A percentile compares a stretch with the other conserved stretches of the same genome.
phyloP scores from a whole-genome alignment of 2,888 invertebrate genomes.

The Molorchus minor region DNA sequence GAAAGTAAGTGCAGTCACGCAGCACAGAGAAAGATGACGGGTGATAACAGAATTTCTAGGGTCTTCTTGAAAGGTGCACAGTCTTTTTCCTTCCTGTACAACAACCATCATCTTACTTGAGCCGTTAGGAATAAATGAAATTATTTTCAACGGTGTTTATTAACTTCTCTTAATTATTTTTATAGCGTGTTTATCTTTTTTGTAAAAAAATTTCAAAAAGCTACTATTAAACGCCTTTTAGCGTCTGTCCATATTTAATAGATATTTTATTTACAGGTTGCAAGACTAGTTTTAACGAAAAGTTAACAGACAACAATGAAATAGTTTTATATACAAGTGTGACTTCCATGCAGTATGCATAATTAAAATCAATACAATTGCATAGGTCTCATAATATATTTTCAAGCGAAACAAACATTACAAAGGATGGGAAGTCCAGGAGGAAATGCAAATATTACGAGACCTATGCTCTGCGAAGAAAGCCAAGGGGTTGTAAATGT shows the following conservation, averaged over 20 bases:
- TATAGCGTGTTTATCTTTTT: too few species aligned
- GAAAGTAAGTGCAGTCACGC: constrained; percentile 65
- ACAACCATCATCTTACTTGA: constrained; percentile 64
- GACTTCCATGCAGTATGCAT: constrained; percentile 55
- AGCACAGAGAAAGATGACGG: constrained; percentile 80
- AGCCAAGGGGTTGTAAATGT: constrained; percentile 11
- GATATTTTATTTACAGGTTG: not conserved
- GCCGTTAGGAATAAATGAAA: constrained; percentile 39
- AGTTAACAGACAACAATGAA: constrained; percentile 29
- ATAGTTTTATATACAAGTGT: constrained; percentile 44
- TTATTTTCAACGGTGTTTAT: constrained; percentile 1
- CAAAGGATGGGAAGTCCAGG: not conserved
- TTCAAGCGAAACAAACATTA: not conserved
- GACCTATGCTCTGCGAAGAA: constrained; percentile 15
- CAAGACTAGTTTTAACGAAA: constrained; percentile 14
- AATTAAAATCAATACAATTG: constrained; percentile 29
- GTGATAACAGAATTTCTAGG: constrained; percentile 78
- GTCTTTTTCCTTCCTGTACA: constrained; percentile 68
- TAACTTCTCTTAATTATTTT: constrained; percentile 22
- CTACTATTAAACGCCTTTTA: too few species aligned
- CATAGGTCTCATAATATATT: constrained; percentile 28
- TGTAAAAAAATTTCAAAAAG: too few species aligned
- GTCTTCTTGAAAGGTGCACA: constrained; percentile 81
- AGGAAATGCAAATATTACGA: constrained; percentile 18
- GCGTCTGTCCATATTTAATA: not conserved